phyloP scores from a whole-genome alignment of 2,113 vertebrate genomes.

The Tachycineta bicolor region DNA sequence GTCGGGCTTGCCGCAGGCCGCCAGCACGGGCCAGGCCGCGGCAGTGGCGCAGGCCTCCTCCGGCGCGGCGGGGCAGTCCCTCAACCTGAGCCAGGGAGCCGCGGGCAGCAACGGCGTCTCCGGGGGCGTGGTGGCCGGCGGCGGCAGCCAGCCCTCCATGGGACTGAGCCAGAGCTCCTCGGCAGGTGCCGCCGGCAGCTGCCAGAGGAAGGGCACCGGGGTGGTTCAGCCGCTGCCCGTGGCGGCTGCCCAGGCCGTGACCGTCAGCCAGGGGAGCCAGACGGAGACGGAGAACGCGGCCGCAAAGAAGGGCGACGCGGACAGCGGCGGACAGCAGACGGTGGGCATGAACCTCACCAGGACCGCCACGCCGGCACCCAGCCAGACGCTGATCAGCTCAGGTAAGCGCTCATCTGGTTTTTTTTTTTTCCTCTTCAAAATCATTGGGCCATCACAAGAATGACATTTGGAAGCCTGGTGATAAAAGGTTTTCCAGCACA shows the following conservation, averaged over 20 bases:
- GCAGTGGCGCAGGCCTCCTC: constrained; percentile 72
- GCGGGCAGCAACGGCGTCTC: constrained; percentile 67
- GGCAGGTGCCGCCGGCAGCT: constrained; percentile 36
- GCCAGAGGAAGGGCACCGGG: constrained; percentile 78
- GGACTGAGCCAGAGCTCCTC: constrained; percentile 65
- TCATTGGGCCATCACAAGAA: background rate
- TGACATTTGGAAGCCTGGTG: background rate
- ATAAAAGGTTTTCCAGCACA: background rate
- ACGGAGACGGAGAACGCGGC: constrained; percentile 73
- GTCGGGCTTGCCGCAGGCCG: constrained; percentile 69
- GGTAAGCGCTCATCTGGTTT: constrained; percentile 43
- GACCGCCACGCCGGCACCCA: constrained; percentile 80
- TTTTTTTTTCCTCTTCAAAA: background rate
- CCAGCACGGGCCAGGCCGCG: constrained; percentile 65
- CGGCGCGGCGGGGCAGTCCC: constrained; percentile 67
- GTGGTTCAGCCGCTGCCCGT: constrained; percentile 77
- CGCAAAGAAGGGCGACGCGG: constrained; percentile 74
- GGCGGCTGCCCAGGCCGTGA: constrained; percentile 73
- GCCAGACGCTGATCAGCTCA: constrained; percentile 82
- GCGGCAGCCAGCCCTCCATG: constrained; percentile 59
- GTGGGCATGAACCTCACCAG: constrained; percentile 84
- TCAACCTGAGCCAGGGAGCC: constrained; percentile 77
- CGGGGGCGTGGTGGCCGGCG: constrained; percentile 63
- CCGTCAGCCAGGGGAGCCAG: constrained; percentile 82
- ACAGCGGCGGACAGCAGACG: constrained; percentile 71